phyloP scores from a whole-genome alignment of 1,140 invertebrate species.

The Drosophila fuyamai region DNA sequence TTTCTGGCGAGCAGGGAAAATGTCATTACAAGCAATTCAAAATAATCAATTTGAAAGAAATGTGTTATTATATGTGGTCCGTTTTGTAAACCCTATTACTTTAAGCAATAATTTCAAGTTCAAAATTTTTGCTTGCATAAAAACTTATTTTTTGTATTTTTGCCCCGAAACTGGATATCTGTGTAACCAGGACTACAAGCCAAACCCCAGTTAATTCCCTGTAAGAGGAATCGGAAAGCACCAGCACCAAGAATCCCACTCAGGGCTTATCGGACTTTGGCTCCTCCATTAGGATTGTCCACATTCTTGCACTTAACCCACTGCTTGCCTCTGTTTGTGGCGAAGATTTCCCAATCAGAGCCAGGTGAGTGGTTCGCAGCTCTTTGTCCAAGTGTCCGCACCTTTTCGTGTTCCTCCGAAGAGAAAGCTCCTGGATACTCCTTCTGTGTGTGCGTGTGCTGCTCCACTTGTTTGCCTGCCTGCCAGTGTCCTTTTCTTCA shows the following conservation, averaged over 20 bases:
- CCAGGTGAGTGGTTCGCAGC: conserved; percentile 27
- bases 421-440: conserved; percentile 15
- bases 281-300: conserved; percentile 17
- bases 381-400: conserved; percentile 20
- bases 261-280: conserved; percentile 5
- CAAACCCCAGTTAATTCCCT: not conserved
- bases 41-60: not conserved
- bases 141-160: no score
- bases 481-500: conserved; percentile 32
- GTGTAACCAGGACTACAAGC: not conserved
- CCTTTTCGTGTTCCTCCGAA: conserved; percentile 30
- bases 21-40: not conserved
- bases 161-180: not conserved
- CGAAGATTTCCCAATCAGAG: conserved; percentile 42
- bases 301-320: conserved; percentile 17
- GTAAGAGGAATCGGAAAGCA: not conserved
- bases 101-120: no score
- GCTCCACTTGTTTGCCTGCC: conserved; percentile 41
- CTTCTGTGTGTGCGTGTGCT: conserved; percentile 22
- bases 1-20: not conserved
- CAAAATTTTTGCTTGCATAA: no score
- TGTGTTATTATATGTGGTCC: not conserved
- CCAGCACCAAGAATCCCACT: conserved; percentile 1
- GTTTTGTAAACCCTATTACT: no score
- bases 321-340: conserved; percentile 24